A percentile compares a stretch with the other conserved stretches of the same genome.
Evolutionary conservation across 2,113 vertebrate genomes (phyloP).

Genomic region (Micromys minutus): DNA sequence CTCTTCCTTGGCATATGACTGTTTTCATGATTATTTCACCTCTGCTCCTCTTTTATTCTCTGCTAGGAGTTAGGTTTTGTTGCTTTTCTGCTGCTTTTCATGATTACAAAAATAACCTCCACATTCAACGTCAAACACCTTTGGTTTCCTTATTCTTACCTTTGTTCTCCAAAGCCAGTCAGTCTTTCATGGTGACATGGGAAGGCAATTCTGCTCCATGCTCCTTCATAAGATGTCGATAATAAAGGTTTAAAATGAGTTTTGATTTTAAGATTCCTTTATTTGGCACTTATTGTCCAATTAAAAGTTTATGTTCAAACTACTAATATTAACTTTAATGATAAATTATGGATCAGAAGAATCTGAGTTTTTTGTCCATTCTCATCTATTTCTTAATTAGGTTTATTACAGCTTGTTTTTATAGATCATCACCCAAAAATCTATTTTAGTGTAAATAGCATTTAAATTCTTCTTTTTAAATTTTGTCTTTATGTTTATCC

Average conservation of each 20-base stretch:
- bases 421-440: slow-evolving; percentile 21
- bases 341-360: slow-evolving; percentile 51
- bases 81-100: slow-evolving; percentile 55
- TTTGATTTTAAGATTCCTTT: slow-evolving; percentile 79
- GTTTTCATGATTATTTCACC: slow-evolving; percentile 73
- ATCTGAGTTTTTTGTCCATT: slow-evolving; percentile 64
- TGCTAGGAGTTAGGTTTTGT: slow-evolving; percentile 6
- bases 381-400: slow-evolving; percentile 12
- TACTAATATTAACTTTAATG: not conserved
- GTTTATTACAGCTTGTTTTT: slow-evolving; percentile 2
- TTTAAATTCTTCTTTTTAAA: slow-evolving; percentile 39
- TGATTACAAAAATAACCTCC: slow-evolving; percentile 76
- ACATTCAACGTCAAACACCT: slow-evolving; percentile 67
- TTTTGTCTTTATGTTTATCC: slow-evolving; percentile 29
- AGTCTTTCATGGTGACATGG: slow-evolving; percentile 75
- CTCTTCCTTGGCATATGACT: slow-evolving; percentile 72
- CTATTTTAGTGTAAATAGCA: not conserved
- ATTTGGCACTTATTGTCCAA: slow-evolving; percentile 79
- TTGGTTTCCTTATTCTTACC: slow-evolving; percentile 76
- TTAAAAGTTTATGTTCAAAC: slow-evolving; percentile 69
- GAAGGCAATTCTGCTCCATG: slow-evolving; percentile 68
- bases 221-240: slow-evolving; percentile 27
- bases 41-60: slow-evolving; percentile 61
- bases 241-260: slow-evolving; percentile 59
- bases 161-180: slow-evolving; percentile 76